phyloP scores from a whole-genome alignment of 2,113 vertebrate species.

The Tyrannus savana region DNA sequence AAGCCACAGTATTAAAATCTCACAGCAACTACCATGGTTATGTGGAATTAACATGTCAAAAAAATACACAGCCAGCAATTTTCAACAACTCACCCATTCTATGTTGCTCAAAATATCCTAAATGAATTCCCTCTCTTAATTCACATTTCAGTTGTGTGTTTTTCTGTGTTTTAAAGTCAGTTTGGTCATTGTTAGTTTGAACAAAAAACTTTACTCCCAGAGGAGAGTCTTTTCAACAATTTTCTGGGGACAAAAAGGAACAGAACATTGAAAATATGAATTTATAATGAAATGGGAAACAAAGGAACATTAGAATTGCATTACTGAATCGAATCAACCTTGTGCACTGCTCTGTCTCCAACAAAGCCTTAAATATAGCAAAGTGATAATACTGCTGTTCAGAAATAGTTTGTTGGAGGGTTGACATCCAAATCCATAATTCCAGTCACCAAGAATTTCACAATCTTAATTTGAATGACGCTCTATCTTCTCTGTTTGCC shows the following conservation, averaged over 20 bases:
- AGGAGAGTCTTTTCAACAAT: conserved; percentile 63
- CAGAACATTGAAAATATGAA: conserved; percentile 73
- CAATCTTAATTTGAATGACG: conserved; percentile 69
- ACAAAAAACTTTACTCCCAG: conserved; percentile 70
- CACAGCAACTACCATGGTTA: not conserved
- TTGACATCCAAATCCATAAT: conserved; percentile 70
- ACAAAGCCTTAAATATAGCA: conserved; percentile 73
- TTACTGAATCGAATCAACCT: conserved; percentile 59
- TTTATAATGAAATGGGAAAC: conserved; percentile 72
- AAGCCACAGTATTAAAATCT: not conserved
- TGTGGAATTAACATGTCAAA: not conserved
- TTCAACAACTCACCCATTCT: conserved; percentile 19
- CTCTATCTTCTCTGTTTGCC: conserved; percentile 71
- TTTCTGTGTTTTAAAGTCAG: conserved; percentile 43
- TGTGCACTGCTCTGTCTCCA: conserved; percentile 31
- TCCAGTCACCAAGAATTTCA: conserved; percentile 67
- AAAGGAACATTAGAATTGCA: conserved; percentile 44
- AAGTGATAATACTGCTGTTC: conserved; percentile 71
- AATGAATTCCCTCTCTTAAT: not conserved
- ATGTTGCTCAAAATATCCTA: conserved; percentile 3
- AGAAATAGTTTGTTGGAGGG: conserved; percentile 73
- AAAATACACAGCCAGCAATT: not conserved
- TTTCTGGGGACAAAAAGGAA: conserved; percentile 58
- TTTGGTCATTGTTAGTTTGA: conserved; percentile 60
- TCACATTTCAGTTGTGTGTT: conserved; percentile 4